Conservation (phyloP, 2,797 vertebrate genomes). For the Echeneis naucrates region DNA sequence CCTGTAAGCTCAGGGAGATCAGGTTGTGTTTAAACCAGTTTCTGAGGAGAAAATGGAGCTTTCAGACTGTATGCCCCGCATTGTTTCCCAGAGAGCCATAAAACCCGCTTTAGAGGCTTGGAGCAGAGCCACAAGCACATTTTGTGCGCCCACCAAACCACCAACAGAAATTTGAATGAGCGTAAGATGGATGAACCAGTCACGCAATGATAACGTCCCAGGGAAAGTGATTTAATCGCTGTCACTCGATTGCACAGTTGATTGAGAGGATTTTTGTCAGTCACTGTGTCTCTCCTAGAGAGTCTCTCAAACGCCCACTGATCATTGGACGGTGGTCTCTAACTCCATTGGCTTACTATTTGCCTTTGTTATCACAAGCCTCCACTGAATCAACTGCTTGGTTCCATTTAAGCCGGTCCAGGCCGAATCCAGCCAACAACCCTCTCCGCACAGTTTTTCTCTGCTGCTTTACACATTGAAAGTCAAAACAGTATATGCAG, state of each 20-base stretch:
- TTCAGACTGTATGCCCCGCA: slow-evolving; percentile 20
- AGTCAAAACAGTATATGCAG: slow-evolving; percentile 19
- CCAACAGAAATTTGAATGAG: slow-evolving; percentile 45
- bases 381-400: slow-evolving; percentile 61
- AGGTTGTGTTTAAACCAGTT: slow-evolving; percentile 41
- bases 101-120: slow-evolving; percentile 62
- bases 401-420: slow-evolving; percentile 43
- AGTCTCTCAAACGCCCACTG: slow-evolving; percentile 53
- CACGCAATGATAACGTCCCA: slow-evolving; percentile 61
- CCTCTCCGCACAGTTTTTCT: slow-evolving; percentile 30
- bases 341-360: slow-evolving; percentile 53
- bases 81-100: slow-evolving; percentile 50
- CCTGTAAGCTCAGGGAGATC: slow-evolving; percentile 4
- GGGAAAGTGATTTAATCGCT: slow-evolving; percentile 77
- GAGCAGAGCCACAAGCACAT: slow-evolving; percentile 47
- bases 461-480: slow-evolving; percentile 17
- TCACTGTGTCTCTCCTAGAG: slow-evolving; percentile 47
- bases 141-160: slow-evolving; percentile 46
- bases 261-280: slow-evolving; percentile 73
- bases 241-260: slow-evolving; percentile 74
- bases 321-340: slow-evolving; percentile 36
- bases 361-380: slow-evolving; percentile 71
- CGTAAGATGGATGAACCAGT: slow-evolving; percentile 69
- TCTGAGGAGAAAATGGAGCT: slow-evolving; percentile 30
- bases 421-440: slow-evolving; percentile 39